Base-by-base conservation (phyloP, 64 coral and sea anemone species). In the Montipora capricornis region DNA sequence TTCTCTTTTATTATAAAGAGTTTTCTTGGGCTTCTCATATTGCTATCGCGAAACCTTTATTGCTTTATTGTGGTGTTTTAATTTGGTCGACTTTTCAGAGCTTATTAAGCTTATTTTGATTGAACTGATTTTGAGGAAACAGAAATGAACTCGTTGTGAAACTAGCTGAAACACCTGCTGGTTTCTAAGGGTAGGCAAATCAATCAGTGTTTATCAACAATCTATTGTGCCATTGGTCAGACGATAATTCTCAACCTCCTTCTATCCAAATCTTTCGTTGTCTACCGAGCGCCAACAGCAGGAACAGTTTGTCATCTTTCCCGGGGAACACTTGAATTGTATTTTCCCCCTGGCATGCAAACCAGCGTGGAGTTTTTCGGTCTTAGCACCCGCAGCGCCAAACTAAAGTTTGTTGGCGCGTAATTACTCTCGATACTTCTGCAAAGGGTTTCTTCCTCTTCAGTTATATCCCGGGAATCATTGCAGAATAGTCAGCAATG, bases 361-460 rank as follows among this genome's bases (percentile, higher is more conserved):
- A 86, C 51, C 82, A 70, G 66, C 15, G 51, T 86, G 82, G 4
- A 19, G 46, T 15, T 44, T 57, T 19, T 47, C 13, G 26, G 3
- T 49, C 10, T 6, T 62, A 71, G 82, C 82, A 47, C 82, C 82
- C 62, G 46, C 82, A 24, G 82, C 6, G 82, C 45, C 82, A 15
- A 71, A 10, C 82, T 71, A 86, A 86, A 86, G 82, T 86, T 86
- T 86, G 66, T 50, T 86, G 45, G 44, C 62, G n/a, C 66, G 64
- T 86, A 86, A 86, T 86, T 73, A 71, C 44, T 24, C 19, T 0
- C 62, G 48, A 68, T 49, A 13, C 50, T 70, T 71, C 82, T 49
- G 49, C 62, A 71, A 71, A 4, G 49, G 45, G 70, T 20, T 47
- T 50, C 8, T 5, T 13, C 49, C 20, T 19, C 19, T 86, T 1